A percentile compares a stretch with the other conserved stretches of the same genome.
Conservation (phyloP, 2,113 vertebrate genomes). For the Bettongia penicillata region DNA sequence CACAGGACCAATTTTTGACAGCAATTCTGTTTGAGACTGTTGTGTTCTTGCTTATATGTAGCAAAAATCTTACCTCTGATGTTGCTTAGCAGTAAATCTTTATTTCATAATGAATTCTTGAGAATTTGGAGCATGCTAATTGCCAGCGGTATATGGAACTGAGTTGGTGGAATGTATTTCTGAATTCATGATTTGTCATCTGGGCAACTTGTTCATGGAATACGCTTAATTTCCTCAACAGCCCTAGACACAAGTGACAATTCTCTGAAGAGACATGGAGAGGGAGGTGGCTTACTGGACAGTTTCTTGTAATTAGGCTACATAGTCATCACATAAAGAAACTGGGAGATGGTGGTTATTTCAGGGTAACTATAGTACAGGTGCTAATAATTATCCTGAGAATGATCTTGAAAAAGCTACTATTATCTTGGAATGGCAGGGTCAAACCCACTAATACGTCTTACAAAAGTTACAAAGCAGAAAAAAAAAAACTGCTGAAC, state of each 20-base stretch:
- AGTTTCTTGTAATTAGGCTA: not conserved
- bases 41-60: not conserved
- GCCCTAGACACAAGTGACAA: not conserved
- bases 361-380: not conserved
- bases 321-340: not conserved
- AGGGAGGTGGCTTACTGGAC: not conserved
- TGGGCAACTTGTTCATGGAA: not conserved
- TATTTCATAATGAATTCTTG: not conserved
- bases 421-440: not conserved
- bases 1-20: not conserved
- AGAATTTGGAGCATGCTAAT: not conserved
- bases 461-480: not conserved
- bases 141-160: not conserved
- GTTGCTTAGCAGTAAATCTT: not conserved
- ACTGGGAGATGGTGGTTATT: not conserved
- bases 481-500: not conserved
- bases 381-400: not conserved
- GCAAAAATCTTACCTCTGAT: not conserved
- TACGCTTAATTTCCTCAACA: not conserved
- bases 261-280: not conserved
- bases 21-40: not conserved
- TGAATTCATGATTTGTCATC: not conserved
- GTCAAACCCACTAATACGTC: not conserved
- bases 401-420: not conserved
- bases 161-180: not conserved